phyloP scores from a whole-genome alignment of 2,888 invertebrate genomes.

The Ophion obscuratus region DNA sequence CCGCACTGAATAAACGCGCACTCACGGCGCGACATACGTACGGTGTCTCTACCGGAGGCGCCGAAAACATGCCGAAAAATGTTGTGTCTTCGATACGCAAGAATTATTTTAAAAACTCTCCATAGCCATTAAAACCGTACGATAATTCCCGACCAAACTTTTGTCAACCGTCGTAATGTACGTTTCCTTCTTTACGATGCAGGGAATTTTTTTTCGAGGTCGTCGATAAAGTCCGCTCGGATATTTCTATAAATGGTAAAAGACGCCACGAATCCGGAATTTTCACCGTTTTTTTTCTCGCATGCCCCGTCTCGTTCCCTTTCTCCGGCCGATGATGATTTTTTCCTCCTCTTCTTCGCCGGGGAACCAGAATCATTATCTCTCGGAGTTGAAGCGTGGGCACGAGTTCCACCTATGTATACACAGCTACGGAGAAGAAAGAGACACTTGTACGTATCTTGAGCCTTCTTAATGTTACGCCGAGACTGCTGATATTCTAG shows the following conservation, averaged over 20 bases:
- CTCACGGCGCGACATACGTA: constrained; percentile 12
- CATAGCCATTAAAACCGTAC: too few species aligned
- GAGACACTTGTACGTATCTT: neutral
- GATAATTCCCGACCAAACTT: too few species aligned
- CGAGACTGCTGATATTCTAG: constrained; percentile 20
- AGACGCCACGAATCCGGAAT: neutral
- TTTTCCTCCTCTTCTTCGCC: neutral
- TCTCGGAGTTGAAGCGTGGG: constrained; percentile 35
- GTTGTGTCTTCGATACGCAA: too few species aligned
- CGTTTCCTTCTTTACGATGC: neutral
- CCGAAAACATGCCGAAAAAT: too few species aligned
- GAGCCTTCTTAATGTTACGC: neutral
- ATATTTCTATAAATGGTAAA: neutral
- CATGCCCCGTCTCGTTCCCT: neutral
- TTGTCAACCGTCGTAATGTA: neutral
- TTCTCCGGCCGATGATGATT: neutral
- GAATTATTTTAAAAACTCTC: too few species aligned
- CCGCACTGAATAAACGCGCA: neutral
- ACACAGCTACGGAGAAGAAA: constrained; percentile 7
- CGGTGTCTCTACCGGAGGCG: too few species aligned
- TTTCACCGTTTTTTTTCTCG: neutral
- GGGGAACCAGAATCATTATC: constrained; percentile 38
- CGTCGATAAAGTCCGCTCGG: neutral
- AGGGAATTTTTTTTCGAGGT: neutral
- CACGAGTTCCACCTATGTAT: constrained; percentile 5